Conservation (phyloP, 2,113 vertebrate species). For the Gymnocephalus cernua region DNA sequence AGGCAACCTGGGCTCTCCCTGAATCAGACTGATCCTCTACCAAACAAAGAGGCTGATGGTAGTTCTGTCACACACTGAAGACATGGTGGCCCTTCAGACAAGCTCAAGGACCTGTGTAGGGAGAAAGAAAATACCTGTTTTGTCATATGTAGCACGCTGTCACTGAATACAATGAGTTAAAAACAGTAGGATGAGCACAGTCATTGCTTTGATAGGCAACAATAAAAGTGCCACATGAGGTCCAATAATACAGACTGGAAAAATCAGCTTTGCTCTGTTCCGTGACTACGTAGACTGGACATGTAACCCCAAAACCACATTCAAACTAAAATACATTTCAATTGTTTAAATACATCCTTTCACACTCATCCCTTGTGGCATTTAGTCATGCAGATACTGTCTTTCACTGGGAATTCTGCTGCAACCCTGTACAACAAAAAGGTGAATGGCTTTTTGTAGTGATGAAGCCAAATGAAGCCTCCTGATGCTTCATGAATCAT, state of each 20-base stretch:
- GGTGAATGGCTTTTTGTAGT: not conserved
- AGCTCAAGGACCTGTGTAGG: slow-evolving; percentile 92
- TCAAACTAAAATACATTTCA: too few species aligned
- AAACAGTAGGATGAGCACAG: not conserved
- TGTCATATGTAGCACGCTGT: not conserved
- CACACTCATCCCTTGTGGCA: not conserved
- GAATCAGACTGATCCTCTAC: slow-evolving; percentile 21
- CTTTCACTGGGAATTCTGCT: too few species aligned
- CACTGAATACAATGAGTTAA: not conserved
- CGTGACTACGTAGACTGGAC: not conserved
- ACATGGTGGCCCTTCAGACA: slow-evolving; percentile 84
- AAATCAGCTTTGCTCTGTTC: not conserved
- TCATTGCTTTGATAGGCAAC: not conserved
- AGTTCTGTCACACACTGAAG: slow-evolving; percentile 25
- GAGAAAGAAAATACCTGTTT: slow-evolving; percentile 12
- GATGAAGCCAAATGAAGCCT: too few species aligned
- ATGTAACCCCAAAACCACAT: not conserved
- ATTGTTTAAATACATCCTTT: not conserved
- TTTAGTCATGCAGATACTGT: too few species aligned
- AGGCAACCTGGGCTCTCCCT: slow-evolving; percentile 34
- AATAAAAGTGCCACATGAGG: not conserved
- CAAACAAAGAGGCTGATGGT: slow-evolving; percentile 33
- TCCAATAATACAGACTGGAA: not conserved
- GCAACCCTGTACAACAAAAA: not conserved
- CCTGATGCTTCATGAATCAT: too few species aligned